Conservation (phyloP, 2,888 invertebrate genomes). For the Spatulosminthurus flaviceps region DNA sequence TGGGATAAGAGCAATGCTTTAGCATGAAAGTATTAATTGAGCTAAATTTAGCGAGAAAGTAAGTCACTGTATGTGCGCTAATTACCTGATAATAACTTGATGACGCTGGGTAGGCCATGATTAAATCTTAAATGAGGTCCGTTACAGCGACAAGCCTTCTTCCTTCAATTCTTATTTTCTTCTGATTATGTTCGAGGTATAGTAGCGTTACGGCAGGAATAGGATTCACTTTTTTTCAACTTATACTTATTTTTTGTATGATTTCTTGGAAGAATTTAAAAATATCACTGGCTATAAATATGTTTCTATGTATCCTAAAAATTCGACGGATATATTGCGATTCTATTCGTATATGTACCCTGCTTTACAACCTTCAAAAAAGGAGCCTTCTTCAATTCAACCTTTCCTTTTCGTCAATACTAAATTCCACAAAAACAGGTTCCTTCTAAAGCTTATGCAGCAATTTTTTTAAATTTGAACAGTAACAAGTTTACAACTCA, state of each 20-base stretch:
- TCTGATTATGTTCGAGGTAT: background rate
- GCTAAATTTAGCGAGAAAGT: background rate
- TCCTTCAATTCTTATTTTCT: background rate
- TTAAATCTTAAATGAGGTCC: constrained; percentile 3
- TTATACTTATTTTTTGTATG: background rate
- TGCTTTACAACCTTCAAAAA: background rate
- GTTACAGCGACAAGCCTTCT: background rate
- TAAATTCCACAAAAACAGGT: too few relatives aligned
- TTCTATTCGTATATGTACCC: background rate
- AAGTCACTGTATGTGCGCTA: background rate
- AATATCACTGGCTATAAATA: background rate
- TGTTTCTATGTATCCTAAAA: background rate
- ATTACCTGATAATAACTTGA: constrained; percentile 32
- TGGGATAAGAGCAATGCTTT: background rate
- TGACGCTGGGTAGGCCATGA: constrained; percentile 25
- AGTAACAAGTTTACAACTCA: too few relatives aligned
- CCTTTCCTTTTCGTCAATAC: too few relatives aligned
- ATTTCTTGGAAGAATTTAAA: background rate
- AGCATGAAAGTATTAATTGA: background rate
- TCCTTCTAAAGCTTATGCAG: too few relatives aligned
- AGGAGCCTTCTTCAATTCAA: too few relatives aligned
- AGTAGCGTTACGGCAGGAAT: background rate
- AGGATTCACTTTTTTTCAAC: background rate
- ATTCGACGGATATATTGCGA: background rate
- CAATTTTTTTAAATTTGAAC: too few relatives aligned